Conservation (phyloP, 1,140 invertebrate genomes). For the Holotrichia oblita region DNA sequence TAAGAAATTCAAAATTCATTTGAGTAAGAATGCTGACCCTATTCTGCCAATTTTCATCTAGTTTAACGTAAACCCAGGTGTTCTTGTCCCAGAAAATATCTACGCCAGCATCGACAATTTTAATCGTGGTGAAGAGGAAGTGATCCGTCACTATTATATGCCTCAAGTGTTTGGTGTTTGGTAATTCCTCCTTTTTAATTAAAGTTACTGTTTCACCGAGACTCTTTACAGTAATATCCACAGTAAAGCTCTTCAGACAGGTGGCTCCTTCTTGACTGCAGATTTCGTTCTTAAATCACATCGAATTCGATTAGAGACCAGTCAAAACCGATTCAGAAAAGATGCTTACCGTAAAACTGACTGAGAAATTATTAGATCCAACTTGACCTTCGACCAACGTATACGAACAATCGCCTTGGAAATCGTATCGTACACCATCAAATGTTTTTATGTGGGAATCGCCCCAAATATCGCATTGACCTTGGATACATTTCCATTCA, state of each 20-base stretch:
- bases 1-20: not conserved
- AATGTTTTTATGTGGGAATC: not conserved
- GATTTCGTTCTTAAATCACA: not conserved
- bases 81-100: not conserved
- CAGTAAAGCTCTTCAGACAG: not conserved
- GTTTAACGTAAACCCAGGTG: not conserved
- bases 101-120: not conserved
- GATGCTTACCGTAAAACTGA: not conserved
- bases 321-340: no score
- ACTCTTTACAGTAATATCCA: not conserved
- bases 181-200: not conserved
- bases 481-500: not conserved
- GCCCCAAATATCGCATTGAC: not conserved
- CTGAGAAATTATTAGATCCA: not conserved
- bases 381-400: not conserved
- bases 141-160: not conserved
- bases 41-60: not conserved
- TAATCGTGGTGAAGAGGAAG: not conserved
- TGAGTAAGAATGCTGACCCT: no score
- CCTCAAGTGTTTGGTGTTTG: not conserved
- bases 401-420: not conserved
- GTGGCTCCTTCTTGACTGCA: not conserved
- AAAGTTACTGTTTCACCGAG: not conserved
- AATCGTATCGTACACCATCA: not conserved
- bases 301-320: not conserved